Base-by-base conservation (phyloP, 2,113 vertebrate species). In the Synodontis membranacea region DNA sequence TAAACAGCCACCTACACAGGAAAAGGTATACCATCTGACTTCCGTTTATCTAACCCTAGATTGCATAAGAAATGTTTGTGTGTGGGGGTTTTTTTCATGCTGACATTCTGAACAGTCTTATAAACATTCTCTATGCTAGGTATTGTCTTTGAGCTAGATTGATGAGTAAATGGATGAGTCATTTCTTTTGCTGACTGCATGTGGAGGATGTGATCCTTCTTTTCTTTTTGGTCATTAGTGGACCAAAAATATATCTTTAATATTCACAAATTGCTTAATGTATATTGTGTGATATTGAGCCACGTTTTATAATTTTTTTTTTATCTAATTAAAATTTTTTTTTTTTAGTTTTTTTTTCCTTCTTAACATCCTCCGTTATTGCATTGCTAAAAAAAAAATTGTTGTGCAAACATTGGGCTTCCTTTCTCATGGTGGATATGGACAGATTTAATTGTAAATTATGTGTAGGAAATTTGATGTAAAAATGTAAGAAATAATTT, bases 1-100 rank as follows among this genome's bases (percentile, higher is more conserved):
- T 78, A 91, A n/a, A 82, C 86, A 50, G 6, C 9, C 25, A 7
- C 23, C 17, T 1, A 2, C 78, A 79, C 68, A 70, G 31, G 66
- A 76, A 1, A 82, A 88, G 84, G 92, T 93, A 39, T 44, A 42
- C 14, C 37, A 28, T 52, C 5, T 66, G 23, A 82, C 42, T 70
- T 62, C 23, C 12, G 19, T 74, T n/a, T n/a, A n/a, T n/a, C n/a
- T 7, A 44, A 39, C 11, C 66, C 1, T 37, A 25, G 10, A 39
- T 78, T 23, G 10, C 17, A 34, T 0, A 9, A 34, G 28, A 54
- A 10, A 11, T 12, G 5, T 78, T 78, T 78, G 25, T 28, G 0
- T 21, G 19, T 37, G 17, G 37, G 31, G 31, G n/a, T n/a, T n/a
- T n/a, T n/a, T 23, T 72, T 25, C 3, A 68, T 72, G 68, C 19